These are phyloP conservation scores for Labrus mixtus DNA, from an alignment of 2,113 vertebrate species.

Conservation along the genomic window DNA sequence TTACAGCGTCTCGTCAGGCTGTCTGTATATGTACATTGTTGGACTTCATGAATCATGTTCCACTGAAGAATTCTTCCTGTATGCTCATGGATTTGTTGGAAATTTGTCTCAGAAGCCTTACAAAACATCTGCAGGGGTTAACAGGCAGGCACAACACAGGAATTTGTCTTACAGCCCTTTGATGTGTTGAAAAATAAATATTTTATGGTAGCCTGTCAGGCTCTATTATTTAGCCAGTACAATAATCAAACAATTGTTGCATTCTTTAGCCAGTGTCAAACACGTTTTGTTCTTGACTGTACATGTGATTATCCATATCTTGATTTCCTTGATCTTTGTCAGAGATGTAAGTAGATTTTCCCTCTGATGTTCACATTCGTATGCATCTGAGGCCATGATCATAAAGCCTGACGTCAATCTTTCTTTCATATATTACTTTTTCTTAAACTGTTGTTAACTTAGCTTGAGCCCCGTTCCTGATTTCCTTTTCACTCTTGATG, in stretches of 20 bases:
- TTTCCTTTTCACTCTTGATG: constrained; percentile 58
- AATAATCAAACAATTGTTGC: constrained; percentile 41
- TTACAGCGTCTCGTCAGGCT: constrained; percentile 29
- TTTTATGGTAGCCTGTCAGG: constrained; percentile 18
- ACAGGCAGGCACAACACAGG: constrained; percentile 24
- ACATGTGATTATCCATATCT: constrained; percentile 35
- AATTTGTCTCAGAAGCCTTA: constrained; percentile 39
- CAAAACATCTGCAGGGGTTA: constrained; percentile 28
- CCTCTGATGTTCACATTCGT: not conserved
- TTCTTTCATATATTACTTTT: not conserved
- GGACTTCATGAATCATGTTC: constrained; percentile 34
- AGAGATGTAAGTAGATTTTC: not conserved
- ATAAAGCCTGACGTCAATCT: not conserved
- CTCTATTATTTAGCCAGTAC: constrained; percentile 29
- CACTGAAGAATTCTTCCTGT: constrained; percentile 28
- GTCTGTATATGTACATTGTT: constrained; percentile 43
- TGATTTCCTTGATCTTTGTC: constrained; percentile 17
- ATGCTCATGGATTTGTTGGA: constrained; percentile 20
- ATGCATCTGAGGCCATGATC: not conserved
- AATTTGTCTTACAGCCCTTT: constrained; percentile 46
- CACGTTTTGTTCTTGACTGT: constrained; percentile 2
- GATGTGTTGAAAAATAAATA: constrained; percentile 32
- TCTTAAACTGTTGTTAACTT: not conserved
- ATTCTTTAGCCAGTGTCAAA: constrained; percentile 24
- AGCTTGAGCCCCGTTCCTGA: constrained; percentile 37